Evolutionary conservation across 2,113 vertebrate species (phyloP), one percentile per base, ranked within the genome.

Genomic region (Panthera uncia): DNA sequence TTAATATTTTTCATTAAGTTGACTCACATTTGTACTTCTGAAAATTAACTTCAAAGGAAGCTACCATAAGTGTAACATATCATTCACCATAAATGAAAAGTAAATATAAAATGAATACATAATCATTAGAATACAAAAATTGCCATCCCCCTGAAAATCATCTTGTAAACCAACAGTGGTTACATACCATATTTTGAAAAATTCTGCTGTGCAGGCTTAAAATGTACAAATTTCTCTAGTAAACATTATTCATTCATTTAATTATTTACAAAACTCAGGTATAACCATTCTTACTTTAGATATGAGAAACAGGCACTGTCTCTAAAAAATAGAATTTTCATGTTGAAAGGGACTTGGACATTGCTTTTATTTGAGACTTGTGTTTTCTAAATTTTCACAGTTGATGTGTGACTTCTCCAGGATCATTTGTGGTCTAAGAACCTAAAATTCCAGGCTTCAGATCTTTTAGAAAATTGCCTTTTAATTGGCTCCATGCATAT

Each of bases 1-100:
- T 84, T 92, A 11, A 86, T 45, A 94, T 27, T 76, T 96, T 88
- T 91, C 38, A 61, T 61, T 88, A 92, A 57, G 7, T 31, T 96
- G 33, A 92, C 16, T 76, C 13, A 88, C 18, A 36, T 41, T 93
- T 95, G 90, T 78, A 48, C 27, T 73, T 61, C 33, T 68, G 68
- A 68, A 94, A 87, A 68, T 80, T 84, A 74, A 86, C 68, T 52
- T 78, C 65, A 90, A 88, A 87, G 41, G 31, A 90, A 61, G 1
- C 45, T 80, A 13, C 41, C 36, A 16, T 11, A 76, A n/a, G 3
- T 85, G 25, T 86, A 78, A 29, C 7, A 74, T 66, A 69, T 81
- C 41, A 86, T 2, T 95, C n/a, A 41, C 7, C 19, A 55, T 48
- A 78, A 68, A 84, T 25, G 45, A 92, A 87, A 88, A 79, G 10